These are phyloP conservation scores for Agrilus biguttatus DNA, from an alignment of 2,888 invertebrate species.

Conservation along the genomic window DNA sequence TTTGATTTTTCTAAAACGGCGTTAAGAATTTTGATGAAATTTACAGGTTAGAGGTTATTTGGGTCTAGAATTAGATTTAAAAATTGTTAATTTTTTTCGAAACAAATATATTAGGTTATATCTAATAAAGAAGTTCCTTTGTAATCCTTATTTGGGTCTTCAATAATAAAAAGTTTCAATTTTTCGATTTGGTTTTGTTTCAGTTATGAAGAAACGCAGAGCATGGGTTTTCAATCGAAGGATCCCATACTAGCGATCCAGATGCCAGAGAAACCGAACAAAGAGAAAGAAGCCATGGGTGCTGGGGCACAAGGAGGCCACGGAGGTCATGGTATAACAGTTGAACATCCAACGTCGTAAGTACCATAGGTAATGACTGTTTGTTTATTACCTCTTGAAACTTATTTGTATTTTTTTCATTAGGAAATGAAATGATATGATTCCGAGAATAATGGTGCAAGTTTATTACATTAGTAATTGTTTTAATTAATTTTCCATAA, in stretches of 20 bases:
- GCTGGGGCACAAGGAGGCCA: slow-evolving; percentile 19
- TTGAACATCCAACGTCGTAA: slow-evolving; percentile 54
- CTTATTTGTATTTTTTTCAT: background rate
- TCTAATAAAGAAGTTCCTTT: no score
- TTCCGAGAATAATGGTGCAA: no score
- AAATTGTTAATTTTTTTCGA: no score
- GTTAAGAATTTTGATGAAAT: no score
- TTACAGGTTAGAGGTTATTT: no score
- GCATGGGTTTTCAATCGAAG: slow-evolving; percentile 36
- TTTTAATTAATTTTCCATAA: background rate
- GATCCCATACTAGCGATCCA: slow-evolving; percentile 35
- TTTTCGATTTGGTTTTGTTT: slow-evolving; percentile 2
- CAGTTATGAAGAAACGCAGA: slow-evolving; percentile 20
- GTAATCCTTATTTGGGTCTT: no score
- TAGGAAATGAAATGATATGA: background rate
- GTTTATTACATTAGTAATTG: background rate
- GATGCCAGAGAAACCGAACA: slow-evolving; percentile 17
- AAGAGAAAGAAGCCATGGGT: slow-evolving; percentile 18
- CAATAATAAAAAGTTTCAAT: no score
- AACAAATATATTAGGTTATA: no score
- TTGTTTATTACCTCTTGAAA: slow-evolving; percentile 8
- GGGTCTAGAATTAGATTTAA: no score
- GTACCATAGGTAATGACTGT: slow-evolving; percentile 22
- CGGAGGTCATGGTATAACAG: slow-evolving; percentile 32
- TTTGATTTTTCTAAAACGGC: no score